A percentile compares a stretch with the other conserved stretches of the same genome.
Conservation (phyloP, 2,113 vertebrate genomes). For the Scomber colias region DNA sequence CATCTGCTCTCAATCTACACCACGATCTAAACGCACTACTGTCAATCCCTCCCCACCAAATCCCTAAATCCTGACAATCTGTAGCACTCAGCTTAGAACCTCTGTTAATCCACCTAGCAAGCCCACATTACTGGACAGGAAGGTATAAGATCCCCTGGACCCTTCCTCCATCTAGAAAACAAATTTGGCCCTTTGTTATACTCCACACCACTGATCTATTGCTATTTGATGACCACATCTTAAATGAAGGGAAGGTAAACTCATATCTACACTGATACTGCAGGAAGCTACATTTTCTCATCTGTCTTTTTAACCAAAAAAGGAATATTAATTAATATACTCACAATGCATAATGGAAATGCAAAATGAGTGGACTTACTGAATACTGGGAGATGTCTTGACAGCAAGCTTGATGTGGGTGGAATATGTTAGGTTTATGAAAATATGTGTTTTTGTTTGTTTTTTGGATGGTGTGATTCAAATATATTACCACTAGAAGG, state of each 20-base stretch:
- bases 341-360: conserved; percentile 18
- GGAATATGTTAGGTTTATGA: conserved; percentile 44
- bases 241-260: conserved; percentile 9
- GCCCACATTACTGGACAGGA: conserved; percentile 74
- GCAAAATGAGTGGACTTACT: conserved; percentile 11
- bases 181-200: conserved; percentile 26
- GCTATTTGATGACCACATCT: conserved; percentile 17
- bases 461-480: conserved; percentile 22
- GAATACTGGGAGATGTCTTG: conserved; percentile 28
- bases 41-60: conserved; percentile 84
- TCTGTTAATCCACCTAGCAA: conserved; percentile 81
- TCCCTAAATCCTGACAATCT: conserved; percentile 86
- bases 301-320: conserved; percentile 20
- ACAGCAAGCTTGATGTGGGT: conserved; percentile 39
- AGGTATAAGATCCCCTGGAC: conserved; percentile 54
- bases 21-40: conserved; percentile 76
- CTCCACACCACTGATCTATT: background rate
- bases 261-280: background rate
- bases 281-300: background rate
- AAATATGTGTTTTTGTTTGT: background rate
- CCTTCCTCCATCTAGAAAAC: conserved; percentile 44
- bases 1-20: conserved; percentile 88
- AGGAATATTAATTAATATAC: conserved; percentile 28
- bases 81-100: conserved; percentile 78
- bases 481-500: conserved; percentile 20